A percentile compares a stretch with the other conserved stretches of the same genome.
Conservation (phyloP, 2,888 invertebrate genomes). For the Caenorhabditis sp. region DNA sequence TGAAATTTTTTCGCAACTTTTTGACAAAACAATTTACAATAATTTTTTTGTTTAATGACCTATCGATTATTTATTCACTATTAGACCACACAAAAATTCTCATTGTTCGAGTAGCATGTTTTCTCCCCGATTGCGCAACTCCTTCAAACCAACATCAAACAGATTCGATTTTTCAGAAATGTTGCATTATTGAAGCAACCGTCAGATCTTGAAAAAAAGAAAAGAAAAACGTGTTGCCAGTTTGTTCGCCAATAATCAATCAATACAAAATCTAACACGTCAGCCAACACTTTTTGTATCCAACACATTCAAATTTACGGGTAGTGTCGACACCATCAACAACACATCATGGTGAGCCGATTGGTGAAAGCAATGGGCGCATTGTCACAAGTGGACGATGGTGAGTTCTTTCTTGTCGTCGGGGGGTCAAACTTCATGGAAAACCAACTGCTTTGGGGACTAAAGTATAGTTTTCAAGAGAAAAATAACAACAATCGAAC, state of each 20-base stretch:
- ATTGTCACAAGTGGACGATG: conserved; percentile 28
- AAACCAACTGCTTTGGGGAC: no score
- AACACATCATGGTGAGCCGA: conserved; percentile 27
- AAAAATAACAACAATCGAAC: neutral
- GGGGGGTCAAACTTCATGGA: no score
- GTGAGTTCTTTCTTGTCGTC: conserved; percentile 5
- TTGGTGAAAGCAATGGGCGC: conserved; percentile 41
- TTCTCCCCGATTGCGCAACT: neutral
- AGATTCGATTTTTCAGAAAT: neutral
- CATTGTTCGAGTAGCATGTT: no score
- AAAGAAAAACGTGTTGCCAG: neutral
- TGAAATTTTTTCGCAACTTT: no score
- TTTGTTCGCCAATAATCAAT: neutral
- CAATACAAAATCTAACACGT: neutral
- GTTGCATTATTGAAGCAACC: neutral
- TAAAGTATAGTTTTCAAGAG: conserved; percentile 4
- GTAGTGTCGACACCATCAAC: conserved; percentile 1
- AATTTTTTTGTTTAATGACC: no score
- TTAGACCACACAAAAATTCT: no score
- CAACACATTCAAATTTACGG: conserved; percentile 8
- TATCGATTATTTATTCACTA: no score
- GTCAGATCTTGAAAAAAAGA: no score
- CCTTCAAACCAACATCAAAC: neutral
- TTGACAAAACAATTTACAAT: no score
- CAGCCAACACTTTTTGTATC: neutral